A percentile compares a stretch with the other conserved stretches of the same genome.
Evolutionary conservation across 2,113 vertebrate species (phyloP).

Genomic region (Corydoras maculifer): DNA sequence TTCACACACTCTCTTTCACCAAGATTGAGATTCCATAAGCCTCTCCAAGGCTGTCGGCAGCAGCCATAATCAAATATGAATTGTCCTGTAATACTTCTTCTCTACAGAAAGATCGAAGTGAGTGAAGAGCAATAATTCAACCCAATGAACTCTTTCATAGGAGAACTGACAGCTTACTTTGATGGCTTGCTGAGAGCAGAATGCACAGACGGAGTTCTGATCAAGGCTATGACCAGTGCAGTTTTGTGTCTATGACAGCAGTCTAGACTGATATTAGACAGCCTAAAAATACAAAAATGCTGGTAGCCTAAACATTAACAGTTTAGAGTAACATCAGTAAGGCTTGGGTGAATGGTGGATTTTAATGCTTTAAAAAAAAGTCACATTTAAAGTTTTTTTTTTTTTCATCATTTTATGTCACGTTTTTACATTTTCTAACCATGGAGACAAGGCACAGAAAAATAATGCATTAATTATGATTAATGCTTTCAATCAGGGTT

Average conservation of each 20-base stretch:
- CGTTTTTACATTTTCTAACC: too few species aligned
- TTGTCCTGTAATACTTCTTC: slow-evolving; percentile 27
- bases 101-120: slow-evolving; percentile 28
- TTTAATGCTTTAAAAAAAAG: too few species aligned
- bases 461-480: too few species aligned
- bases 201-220: slow-evolving; percentile 11
- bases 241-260: background rate
- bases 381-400: too few species aligned
- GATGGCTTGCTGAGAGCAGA: slow-evolving; percentile 13
- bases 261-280: slow-evolving; percentile 2
- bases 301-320: background rate
- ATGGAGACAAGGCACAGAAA: too few species aligned
- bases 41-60: slow-evolving; percentile 24
- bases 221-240: slow-evolving; percentile 4
- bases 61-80: slow-evolving; percentile 43
- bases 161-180: slow-evolving; percentile 28
- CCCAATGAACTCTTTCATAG: slow-evolving; percentile 32
- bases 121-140: slow-evolving; percentile 39
- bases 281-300: background rate
- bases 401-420: too few species aligned
- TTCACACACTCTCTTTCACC: slow-evolving; percentile 2
- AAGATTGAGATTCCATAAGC: slow-evolving; percentile 19
- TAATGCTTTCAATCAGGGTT: too few species aligned
- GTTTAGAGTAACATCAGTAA: background rate
- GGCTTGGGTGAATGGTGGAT: too few species aligned